Base-by-base conservation (phyloP, 2,113 vertebrate genomes). In the Thymallus thymallus region DNA sequence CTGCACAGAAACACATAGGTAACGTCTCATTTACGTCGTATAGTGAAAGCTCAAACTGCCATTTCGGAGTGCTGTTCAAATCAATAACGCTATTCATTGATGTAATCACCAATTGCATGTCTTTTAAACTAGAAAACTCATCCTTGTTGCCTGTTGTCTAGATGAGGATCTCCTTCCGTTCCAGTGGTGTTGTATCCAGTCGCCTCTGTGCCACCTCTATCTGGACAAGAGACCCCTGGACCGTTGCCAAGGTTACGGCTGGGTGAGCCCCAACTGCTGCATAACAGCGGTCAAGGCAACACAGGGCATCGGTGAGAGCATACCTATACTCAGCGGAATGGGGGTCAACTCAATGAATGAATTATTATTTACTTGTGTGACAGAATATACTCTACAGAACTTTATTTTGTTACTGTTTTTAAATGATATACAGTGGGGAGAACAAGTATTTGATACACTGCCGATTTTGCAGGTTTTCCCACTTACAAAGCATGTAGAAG, bases 151-250 rank as follows among this genome's bases (percentile, higher is more conserved):
- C 32, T 71, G 5, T 1, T 32, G 55, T 63, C 30, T 69, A 95
- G 94, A 92, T 75, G 87, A 86, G 32, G 93, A 95, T 63, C 88
- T 95, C 24, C 78, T 93, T 64, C 94, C 94, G 0, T 95, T 94
- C 78, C 90, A 92, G 72, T 94, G 93, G 94, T 95, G 94, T 70
- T 95, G 94, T 74, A 76, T 90, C 3, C 85, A 91, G 35, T 92
- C 93, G 65, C 69, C 90, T 3, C 82, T 93, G 0, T 94, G 92
- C 68, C 86, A 91, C 74, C 82, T 91, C 20, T 94, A 93, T 76
- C 86, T 93, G 55, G 74, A 76, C 29, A 94, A 92, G 83, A 91
- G 93, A 46, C 94, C 93, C 2, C 45, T 87, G 63, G 93, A 94
- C 72, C 86, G 89, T 10, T 95, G 94, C 69, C 88, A 91, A 61